phyloP scores from a whole-genome alignment of 2,888 invertebrate species.

The Eilema depressum region DNA sequence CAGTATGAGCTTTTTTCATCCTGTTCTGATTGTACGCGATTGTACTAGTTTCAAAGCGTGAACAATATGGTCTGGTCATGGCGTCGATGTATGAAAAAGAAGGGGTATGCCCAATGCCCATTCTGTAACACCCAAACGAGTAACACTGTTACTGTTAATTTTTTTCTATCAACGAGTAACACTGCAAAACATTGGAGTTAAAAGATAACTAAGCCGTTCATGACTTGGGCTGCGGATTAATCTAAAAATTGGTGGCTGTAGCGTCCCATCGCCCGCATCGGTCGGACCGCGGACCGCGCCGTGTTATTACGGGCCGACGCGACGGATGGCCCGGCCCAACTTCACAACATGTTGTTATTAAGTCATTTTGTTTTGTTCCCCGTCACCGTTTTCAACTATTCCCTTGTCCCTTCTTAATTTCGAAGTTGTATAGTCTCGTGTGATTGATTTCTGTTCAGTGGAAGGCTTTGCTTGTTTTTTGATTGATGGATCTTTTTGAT shows the following conservation, averaged over 20 bases:
- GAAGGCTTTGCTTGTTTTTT: constrained; percentile 9
- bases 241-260: constrained; percentile 51
- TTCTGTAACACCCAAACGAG: too few relatives aligned
- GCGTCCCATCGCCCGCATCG: constrained; percentile 46
- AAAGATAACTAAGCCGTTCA: constrained; percentile 20
- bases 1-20: too few relatives aligned
- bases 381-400: constrained; percentile 39
- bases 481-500: constrained; percentile 10
- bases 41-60: too few relatives aligned
- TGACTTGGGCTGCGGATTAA: constrained; percentile 23
- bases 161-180: too few relatives aligned
- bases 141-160: too few relatives aligned
- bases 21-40: too few relatives aligned
- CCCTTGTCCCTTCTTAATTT: constrained; percentile 25
- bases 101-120: too few relatives aligned
- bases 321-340: constrained; percentile 53
- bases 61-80: too few relatives aligned
- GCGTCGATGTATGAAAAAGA: too few relatives aligned
- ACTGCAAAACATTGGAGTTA: too few relatives aligned
- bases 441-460: constrained; percentile 31
- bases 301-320: constrained; percentile 48
- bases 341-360: constrained; percentile 54
- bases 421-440: constrained; percentile 18
- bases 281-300: constrained; percentile 39
- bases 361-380: constrained; percentile 51